These are phyloP conservation scores for Brachionus manjavacas DNA, from an alignment of 1,140 invertebrate species.

Conservation along the genomic window DNA sequence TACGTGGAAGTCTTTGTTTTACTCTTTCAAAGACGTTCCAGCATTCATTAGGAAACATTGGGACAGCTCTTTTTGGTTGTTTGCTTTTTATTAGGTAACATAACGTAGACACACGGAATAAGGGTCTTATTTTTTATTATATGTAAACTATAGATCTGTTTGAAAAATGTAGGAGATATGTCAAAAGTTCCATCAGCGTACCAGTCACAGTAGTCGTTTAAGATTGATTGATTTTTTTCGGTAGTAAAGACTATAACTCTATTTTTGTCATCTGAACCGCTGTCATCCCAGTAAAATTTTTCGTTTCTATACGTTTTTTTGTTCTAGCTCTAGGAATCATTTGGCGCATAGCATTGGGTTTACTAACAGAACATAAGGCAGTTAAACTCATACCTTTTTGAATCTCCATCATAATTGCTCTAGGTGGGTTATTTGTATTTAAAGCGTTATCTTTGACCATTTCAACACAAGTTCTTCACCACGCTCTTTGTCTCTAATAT, in stretches of 20 bases:
- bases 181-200: slow-evolving; percentile 11
- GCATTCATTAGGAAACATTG: background rate
- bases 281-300: slow-evolving; percentile 28
- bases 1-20: background rate
- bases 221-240: background rate
- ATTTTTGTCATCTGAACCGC: background rate
- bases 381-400: background rate
- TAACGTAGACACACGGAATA: background rate
- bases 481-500: background rate
- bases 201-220: background rate
- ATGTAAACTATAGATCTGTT: background rate
- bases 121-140: background rate
- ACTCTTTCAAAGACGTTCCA: slow-evolving; percentile 9
- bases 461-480: background rate
- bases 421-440: background rate
- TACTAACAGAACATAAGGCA: background rate
- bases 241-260: background rate
- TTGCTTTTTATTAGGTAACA: background rate
- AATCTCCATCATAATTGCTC: background rate
- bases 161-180: background rate
- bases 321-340: background rate
- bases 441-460: background rate
- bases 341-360: background rate
- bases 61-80: background rate
- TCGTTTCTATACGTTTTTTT: background rate